Evolutionary conservation across 2,797 vertebrate genomes (phyloP).

Genomic region (Sebastiscus albofasciatus): DNA sequence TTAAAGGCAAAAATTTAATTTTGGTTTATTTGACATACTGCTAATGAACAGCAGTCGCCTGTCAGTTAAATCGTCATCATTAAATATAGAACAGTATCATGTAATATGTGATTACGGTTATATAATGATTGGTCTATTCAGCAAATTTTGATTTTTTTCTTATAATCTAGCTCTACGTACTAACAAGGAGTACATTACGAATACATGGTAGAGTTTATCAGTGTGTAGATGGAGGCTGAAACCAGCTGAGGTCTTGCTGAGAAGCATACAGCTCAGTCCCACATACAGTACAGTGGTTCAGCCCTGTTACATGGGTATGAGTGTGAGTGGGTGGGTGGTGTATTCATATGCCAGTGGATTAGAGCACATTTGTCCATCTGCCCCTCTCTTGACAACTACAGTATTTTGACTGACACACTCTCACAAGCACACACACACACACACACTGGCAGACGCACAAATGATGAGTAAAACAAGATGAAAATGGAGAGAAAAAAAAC

Average conservation of each 20-base stretch:
- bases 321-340: slow-evolving; percentile 61
- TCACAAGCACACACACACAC: slow-evolving; percentile 9
- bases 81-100: slow-evolving; percentile 50
- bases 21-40: slow-evolving; percentile 54
- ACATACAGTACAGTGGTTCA: slow-evolving; percentile 67
- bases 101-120: slow-evolving; percentile 48
- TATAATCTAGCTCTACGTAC: slow-evolving; percentile 45
- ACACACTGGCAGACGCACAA: slow-evolving; percentile 27
- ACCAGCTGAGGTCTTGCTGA: slow-evolving; percentile 55
- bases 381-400: slow-evolving; percentile 42
- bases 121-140: slow-evolving; percentile 57
- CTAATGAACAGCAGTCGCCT: slow-evolving; percentile 43
- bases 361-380: slow-evolving; percentile 57
- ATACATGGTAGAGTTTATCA: slow-evolving; percentile 40
- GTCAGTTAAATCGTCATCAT: slow-evolving; percentile 37
- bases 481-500: slow-evolving; percentile 2
- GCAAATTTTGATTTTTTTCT: slow-evolving; percentile 50
- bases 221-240: slow-evolving; percentile 55
- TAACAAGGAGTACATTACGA: slow-evolving; percentile 46
- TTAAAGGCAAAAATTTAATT: slow-evolving; percentile 62
- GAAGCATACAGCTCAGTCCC: slow-evolving; percentile 55
- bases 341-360: slow-evolving; percentile 62
- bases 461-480: slow-evolving; percentile 25
- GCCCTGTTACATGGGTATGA: slow-evolving; percentile 59
- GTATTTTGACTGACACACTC: slow-evolving; percentile 45